Percentiles rank a stretch among this genome's conserved stretches.
These are phyloP conservation scores for Tenthredo distinguenda DNA, from an alignment of 2,888 invertebrate species.

Conservation along the genomic window DNA sequence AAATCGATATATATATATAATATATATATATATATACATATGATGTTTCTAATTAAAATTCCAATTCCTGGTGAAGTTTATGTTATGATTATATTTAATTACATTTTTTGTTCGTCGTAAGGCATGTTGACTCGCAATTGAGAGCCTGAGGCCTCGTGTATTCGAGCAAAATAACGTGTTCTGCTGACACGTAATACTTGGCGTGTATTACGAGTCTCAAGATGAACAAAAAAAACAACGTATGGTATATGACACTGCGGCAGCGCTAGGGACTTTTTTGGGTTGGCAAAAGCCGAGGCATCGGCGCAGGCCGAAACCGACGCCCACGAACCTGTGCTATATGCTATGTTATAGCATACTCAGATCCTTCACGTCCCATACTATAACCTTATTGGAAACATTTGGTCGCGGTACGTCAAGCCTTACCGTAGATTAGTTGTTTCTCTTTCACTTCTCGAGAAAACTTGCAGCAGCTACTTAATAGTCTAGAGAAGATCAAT, in stretches of 20 bases:
- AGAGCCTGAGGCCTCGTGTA: neutral
- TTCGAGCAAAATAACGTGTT: neutral
- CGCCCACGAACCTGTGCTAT: conserved; percentile 52
- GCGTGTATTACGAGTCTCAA: conserved; percentile 2
- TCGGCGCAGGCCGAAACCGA: conserved; percentile 51
- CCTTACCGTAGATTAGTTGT: neutral
- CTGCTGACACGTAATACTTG: conserved; percentile 35
- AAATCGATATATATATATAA: neutral
- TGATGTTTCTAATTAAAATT: neutral
- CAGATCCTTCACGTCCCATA: neutral
- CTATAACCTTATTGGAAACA: conserved; percentile 46
- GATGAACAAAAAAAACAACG: neutral
- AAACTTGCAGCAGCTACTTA: neutral
- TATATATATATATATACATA: too few relatives aligned
- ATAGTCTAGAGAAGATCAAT: neutral
- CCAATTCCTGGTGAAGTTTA: neutral
- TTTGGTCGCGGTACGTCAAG: conserved; percentile 21
- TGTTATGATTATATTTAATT: neutral
- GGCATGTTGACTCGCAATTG: neutral
- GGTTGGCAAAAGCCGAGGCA: conserved; percentile 43
- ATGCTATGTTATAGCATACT: conserved; percentile 10
- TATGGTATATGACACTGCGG: neutral
- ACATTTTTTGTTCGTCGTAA: neutral
- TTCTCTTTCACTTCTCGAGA: neutral
- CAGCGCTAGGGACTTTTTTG: conserved; percentile 51